Base-by-base conservation (phyloP, 1,140 invertebrate genomes). In the Melanaphis sacchari region DNA sequence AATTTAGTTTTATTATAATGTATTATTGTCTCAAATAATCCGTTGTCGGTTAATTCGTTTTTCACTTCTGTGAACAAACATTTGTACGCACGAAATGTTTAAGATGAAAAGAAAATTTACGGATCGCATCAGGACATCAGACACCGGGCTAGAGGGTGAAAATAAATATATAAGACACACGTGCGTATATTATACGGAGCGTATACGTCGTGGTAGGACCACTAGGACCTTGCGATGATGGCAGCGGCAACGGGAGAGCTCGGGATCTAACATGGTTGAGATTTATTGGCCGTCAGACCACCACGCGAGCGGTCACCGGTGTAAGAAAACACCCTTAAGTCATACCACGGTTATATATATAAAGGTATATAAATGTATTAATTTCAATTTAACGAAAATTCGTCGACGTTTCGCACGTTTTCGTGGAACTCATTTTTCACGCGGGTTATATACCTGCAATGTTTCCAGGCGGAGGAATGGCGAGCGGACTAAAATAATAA, bases 321-420 rank as follows among this genome's bases (percentile, higher is more conserved):
- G 46, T 52, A 36, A 36, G 49, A 89, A 89, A 89, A 89, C 49
- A 21, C 26, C 46, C 22, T 24, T 89, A 89, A 89, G 88, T 89
- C 88, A 26, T 85, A 76, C 59, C 59, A 15, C 26, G 84, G 2
- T 38, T 84, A 11, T 84, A 87, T 46, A 40, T 41, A 40, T 41
- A 22, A 15, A 40, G 3, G 24, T 84, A 24, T 26, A 40, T 84
- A 40, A 40, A 40, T 46, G 43, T 88, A 89, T 89, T 89, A 89
- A 89, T 89, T 89, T 89, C 49, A 89, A 89, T 89, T 54, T 89
- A 89, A 89, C 46, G 88, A 54, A 89, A 89, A 89, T 36, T 15
- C 36, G 46, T 22, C 22, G 88, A 54, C 88, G 46, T 89, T 54
- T 89, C 11, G 49, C 49, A 54, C 46, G 88, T 89, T 54, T 54